Percentiles rank a stretch among this genome's conserved stretches.
phyloP scores from a whole-genome alignment of 2,113 vertebrate genomes.

The Ictalurus punctatus region DNA sequence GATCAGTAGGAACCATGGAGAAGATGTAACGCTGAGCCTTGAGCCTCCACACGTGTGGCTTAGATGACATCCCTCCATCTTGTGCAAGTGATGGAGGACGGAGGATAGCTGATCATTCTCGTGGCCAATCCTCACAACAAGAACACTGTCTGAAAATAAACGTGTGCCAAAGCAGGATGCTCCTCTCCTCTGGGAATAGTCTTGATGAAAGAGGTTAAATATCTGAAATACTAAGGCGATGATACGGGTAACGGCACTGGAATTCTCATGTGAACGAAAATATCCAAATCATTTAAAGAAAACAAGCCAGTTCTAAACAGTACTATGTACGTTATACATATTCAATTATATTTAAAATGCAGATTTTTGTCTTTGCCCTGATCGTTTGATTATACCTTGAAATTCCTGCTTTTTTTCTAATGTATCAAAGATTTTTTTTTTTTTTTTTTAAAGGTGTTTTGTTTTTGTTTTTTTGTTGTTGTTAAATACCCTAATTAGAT shows the following conservation, averaged over 20 bases:
- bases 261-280: not conserved
- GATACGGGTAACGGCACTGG: not conserved
- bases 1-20: slow-evolving; percentile 5
- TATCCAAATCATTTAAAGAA: not conserved
- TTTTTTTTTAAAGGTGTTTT: no score
- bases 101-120: not conserved
- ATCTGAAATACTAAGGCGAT: not conserved
- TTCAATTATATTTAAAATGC: no score
- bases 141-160: not conserved
- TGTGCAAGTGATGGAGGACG: not conserved
- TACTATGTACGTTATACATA: no score
- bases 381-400: no score
- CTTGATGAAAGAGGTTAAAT: not conserved
- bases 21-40: not conserved
- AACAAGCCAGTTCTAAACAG: not conserved
- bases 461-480: no score
- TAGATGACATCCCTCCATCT: not conserved
- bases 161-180: not conserved
- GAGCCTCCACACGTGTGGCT: not conserved
- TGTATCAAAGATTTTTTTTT: no score
- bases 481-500: no score
- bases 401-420: no score
- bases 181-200: not conserved
- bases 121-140: not conserved
- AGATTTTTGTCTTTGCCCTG: no score